A percentile compares a stretch with the other conserved stretches of the same genome.
Conservation (phyloP, 2,888 invertebrate species). For the Mellilla xanthometata region DNA sequence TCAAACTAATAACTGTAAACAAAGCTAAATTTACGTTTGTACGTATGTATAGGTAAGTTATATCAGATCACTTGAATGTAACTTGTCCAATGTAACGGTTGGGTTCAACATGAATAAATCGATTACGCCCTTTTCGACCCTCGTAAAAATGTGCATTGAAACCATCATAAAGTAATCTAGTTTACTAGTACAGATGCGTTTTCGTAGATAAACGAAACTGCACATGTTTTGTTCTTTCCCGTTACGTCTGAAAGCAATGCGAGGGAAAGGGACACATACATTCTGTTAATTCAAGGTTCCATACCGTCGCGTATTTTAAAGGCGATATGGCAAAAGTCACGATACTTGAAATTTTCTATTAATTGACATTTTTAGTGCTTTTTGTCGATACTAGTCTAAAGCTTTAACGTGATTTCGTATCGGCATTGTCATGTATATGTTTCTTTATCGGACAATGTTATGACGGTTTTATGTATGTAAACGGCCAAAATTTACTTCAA, state of each 20-base stretch:
- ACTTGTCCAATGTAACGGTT: constrained; percentile 11
- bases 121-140: constrained; percentile 44
- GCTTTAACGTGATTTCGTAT: constrained; percentile 54
- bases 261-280: constrained; percentile 52
- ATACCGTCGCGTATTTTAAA: constrained; percentile 58
- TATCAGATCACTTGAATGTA: constrained; percentile 22
- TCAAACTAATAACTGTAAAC: no score
- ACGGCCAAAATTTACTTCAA: constrained; percentile 36
- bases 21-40: constrained; percentile 31
- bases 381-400: constrained; percentile 54
- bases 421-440: constrained; percentile 50
- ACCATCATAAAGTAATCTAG: constrained; percentile 51
- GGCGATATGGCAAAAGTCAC: constrained; percentile 60
- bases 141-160: constrained; percentile 53
- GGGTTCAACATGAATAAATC: constrained; percentile 34
- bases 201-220: constrained; percentile 45
- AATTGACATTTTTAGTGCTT: constrained; percentile 66
- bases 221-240: constrained; percentile 43
- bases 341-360: constrained; percentile 68
- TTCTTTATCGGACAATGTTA: constrained; percentile 47
- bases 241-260: constrained; percentile 29
- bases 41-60: constrained; percentile 34
- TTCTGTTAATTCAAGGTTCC: constrained; percentile 37
- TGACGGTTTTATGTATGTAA: constrained; percentile 44
- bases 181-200: constrained; percentile 64